A percentile compares a stretch with the other conserved stretches of the same genome.
phyloP scores from a whole-genome alignment of 2,888 invertebrate species.

The Aromia moschata region DNA sequence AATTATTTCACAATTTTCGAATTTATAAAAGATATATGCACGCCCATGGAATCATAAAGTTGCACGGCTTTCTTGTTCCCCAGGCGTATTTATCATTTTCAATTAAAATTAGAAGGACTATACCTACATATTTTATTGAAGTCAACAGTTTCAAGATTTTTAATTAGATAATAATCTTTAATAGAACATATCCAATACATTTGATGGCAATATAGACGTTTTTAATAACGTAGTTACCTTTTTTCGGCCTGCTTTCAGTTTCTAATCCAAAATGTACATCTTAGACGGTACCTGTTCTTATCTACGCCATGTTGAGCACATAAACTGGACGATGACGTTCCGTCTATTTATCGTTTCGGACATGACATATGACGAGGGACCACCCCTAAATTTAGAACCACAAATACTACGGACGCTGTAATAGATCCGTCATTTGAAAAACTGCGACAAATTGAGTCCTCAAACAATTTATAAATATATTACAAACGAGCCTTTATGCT shows the following conservation, averaged over 20 bases:
- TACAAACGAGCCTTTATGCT: slow-evolving; percentile 34
- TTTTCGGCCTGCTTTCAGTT: neutral
- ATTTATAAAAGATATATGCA: too few relatives aligned
- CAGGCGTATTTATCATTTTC: too few relatives aligned
- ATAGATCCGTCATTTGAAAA: slow-evolving; percentile 32
- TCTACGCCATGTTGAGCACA: neutral
- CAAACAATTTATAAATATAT: slow-evolving; percentile 20
- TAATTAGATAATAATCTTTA: too few relatives aligned
- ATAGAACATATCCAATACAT: too few relatives aligned
- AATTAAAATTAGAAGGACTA: too few relatives aligned
- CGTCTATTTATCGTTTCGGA: slow-evolving; percentile 13
- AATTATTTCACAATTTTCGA: too few relatives aligned
- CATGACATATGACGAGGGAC: slow-evolving; percentile 20
- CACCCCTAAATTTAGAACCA: slow-evolving; percentile 16
- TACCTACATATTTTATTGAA: too few relatives aligned
- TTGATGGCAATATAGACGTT: too few relatives aligned
- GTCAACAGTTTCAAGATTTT: too few relatives aligned
- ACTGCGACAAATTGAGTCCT: slow-evolving; percentile 39
- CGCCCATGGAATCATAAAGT: too few relatives aligned
- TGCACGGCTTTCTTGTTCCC: too few relatives aligned
- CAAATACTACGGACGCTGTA: slow-evolving; percentile 18
- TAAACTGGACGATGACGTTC: slow-evolving; percentile 19
- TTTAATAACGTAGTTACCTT: too few relatives aligned
- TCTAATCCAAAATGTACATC: neutral
- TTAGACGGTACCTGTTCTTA: slow-evolving; percentile 6